Conservation (phyloP, 2,888 invertebrate genomes). For the Aromia moschata region DNA sequence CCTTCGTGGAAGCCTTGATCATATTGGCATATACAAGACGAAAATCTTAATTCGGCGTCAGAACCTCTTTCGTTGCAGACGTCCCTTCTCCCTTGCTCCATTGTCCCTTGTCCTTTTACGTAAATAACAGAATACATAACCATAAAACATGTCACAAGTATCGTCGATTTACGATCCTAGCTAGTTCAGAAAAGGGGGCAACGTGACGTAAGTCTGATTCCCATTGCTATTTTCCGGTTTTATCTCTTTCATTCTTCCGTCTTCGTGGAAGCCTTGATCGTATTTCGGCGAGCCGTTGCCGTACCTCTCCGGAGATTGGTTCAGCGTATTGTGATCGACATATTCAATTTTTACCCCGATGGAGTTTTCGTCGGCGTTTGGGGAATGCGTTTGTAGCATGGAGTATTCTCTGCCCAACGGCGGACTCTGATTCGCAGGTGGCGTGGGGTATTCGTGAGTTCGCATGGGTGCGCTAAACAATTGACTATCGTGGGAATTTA, state of each 20-base stretch:
- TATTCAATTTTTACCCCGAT: slow-evolving; percentile 62
- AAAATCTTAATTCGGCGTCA: no score
- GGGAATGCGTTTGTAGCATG: slow-evolving; percentile 72
- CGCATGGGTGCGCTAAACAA: slow-evolving; percentile 69
- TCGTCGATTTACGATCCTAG: slow-evolving; percentile 42
- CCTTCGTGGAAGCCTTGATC: no score
- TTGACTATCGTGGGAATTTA: slow-evolving; percentile 77
- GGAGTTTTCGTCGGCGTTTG: slow-evolving; percentile 61
- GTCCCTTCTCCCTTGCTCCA: no score
- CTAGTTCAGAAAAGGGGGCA: slow-evolving; percentile 82
- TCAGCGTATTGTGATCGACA: slow-evolving; percentile 59
- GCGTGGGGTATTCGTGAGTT: slow-evolving; percentile 70
- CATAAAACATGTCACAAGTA: slow-evolving; percentile 35
- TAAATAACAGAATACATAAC: no score
- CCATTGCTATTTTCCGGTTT: slow-evolving; percentile 56
- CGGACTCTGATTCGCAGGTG: slow-evolving; percentile 69
- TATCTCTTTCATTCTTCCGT: slow-evolving; percentile 58
- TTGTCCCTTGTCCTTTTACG: no score
- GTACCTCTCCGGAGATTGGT: slow-evolving; percentile 68
- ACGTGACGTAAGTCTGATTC: slow-evolving; percentile 72
- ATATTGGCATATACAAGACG: no score
- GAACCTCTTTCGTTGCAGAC: no score
- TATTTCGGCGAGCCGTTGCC: slow-evolving; percentile 70
- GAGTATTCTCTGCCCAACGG: slow-evolving; percentile 73
- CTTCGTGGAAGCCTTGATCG: slow-evolving; percentile 65